Evolutionary conservation across 1,140 invertebrate genomes (phyloP).

Genomic region (Cydia strobilella): DNA sequence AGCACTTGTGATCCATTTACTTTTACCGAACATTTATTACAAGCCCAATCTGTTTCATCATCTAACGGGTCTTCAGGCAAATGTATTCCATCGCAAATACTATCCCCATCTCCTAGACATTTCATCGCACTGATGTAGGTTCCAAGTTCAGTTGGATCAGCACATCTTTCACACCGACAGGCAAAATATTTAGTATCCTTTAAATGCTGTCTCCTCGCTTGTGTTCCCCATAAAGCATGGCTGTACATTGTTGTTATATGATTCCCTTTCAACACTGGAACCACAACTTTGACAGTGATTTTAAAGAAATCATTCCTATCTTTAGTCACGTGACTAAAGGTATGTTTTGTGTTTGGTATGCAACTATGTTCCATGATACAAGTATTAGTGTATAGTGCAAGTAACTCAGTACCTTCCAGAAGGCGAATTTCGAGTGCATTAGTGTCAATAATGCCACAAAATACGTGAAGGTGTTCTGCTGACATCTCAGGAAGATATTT

Average conservation of each 20-base stretch:
- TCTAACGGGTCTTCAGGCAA: conserved; percentile 85
- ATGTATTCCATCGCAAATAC: conserved; percentile 83
- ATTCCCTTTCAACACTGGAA: conserved; percentile 84
- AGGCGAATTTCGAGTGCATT: conserved; percentile 89
- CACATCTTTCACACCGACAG: conserved; percentile 87
- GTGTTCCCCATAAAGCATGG: conserved; percentile 91
- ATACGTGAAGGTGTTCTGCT: conserved; percentile 82
- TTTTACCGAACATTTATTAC: conserved; percentile 84
- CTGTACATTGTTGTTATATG: conserved; percentile 91
- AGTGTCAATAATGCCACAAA: conserved; percentile 90
- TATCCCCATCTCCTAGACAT: conserved; percentile 82
- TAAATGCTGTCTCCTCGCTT: conserved; percentile 88
- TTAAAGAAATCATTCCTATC: conserved; percentile 77
- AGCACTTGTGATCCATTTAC: conserved; percentile 73
- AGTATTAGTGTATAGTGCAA: conserved; percentile 85
- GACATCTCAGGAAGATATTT: conserved; percentile 76
- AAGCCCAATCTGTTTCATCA: conserved; percentile 87
- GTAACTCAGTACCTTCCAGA: conserved; percentile 79
- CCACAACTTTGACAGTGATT: conserved; percentile 84
- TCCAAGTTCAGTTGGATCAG: conserved; percentile 88
- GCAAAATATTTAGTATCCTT: conserved; percentile 90
- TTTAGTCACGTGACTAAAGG: conserved; percentile 80
- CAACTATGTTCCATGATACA: conserved; percentile 89
- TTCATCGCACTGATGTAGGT: conserved; percentile 88
- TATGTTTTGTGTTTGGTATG: conserved; percentile 86